Conservation (phyloP, 2,888 invertebrate species). For the Halocaridina rubra region DNA sequence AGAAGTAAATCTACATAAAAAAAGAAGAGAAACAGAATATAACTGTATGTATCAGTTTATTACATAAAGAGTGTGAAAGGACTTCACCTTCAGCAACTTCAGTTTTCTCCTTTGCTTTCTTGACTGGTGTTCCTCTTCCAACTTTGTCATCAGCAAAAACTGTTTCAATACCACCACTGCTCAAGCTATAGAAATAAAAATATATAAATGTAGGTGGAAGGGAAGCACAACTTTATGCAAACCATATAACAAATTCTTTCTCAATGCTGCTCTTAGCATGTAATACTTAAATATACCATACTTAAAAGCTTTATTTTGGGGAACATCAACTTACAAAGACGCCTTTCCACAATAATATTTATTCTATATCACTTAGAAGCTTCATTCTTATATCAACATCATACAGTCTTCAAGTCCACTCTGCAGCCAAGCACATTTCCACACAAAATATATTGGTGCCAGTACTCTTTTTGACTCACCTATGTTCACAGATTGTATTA, state of each 20-base stretch:
- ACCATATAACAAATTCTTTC: too few species aligned
- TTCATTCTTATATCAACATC: too few species aligned
- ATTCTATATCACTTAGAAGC: background rate
- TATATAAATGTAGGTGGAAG: too few species aligned
- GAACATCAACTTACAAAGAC: background rate
- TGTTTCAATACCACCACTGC: slow-evolving; percentile 37
- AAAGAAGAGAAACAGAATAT: too few species aligned
- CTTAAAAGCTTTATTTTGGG: too few species aligned
- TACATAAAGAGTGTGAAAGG: too few species aligned
- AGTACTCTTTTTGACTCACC: slow-evolving; percentile 3
- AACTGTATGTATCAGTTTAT: too few species aligned
- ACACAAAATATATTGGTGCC: too few species aligned
- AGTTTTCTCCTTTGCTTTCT: slow-evolving; percentile 31
- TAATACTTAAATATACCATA: too few species aligned
- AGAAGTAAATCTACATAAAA: too few species aligned
- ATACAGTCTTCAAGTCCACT: background rate
- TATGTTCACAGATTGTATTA: slow-evolving; percentile 51
- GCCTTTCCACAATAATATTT: background rate
- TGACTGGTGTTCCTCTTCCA: slow-evolving; percentile 29
- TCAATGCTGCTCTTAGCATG: too few species aligned
- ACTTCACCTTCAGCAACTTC: slow-evolving; percentile 23
- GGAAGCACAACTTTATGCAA: background rate
- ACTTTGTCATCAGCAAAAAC: slow-evolving; percentile 41
- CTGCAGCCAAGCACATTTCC: too few species aligned
- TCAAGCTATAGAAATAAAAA: slow-evolving; percentile 1